Conservation (phyloP, 2,888 invertebrate species). For the Drosophila yooni region DNA sequence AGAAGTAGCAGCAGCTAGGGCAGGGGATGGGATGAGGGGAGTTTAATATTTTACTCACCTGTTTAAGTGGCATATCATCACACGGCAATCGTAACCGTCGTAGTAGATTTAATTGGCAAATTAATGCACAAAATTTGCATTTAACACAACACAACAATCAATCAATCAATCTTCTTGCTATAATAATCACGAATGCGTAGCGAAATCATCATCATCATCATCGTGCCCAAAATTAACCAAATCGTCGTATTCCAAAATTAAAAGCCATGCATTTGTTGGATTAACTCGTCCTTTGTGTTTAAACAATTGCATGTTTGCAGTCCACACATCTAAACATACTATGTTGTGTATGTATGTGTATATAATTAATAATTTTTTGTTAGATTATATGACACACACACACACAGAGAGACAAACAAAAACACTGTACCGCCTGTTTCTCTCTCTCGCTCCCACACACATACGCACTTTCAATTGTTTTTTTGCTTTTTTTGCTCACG, state of each 20-base stretch:
- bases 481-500: conserved; percentile 18
- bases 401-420: conserved; percentile 31
- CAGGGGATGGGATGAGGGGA: neutral
- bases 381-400: conserved; percentile 44
- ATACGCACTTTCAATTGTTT: conserved; percentile 40
- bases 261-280: conserved; percentile 25
- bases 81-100: conserved; percentile 83
- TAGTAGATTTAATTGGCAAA: conserved; percentile 81
- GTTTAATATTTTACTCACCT: conserved; percentile 70
- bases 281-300: conserved; percentile 60
- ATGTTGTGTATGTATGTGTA: conserved; percentile 15
- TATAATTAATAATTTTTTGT: conserved; percentile 22
- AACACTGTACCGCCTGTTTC: conserved; percentile 35
- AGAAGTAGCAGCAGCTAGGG: conserved; percentile 1
- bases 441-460: neutral
- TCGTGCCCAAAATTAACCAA: conserved; percentile 40
- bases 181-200: conserved; percentile 43
- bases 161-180: conserved; percentile 30
- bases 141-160: conserved; percentile 59
- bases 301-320: conserved; percentile 65
- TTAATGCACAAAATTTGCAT: conserved; percentile 70
- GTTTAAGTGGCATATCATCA: conserved; percentile 85
- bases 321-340: conserved; percentile 31
- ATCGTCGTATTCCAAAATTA: conserved; percentile 42
- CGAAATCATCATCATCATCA: conserved; percentile 49